Base-by-base conservation (phyloP, 2,113 vertebrate genomes). In the Steatornis caripensis region DNA sequence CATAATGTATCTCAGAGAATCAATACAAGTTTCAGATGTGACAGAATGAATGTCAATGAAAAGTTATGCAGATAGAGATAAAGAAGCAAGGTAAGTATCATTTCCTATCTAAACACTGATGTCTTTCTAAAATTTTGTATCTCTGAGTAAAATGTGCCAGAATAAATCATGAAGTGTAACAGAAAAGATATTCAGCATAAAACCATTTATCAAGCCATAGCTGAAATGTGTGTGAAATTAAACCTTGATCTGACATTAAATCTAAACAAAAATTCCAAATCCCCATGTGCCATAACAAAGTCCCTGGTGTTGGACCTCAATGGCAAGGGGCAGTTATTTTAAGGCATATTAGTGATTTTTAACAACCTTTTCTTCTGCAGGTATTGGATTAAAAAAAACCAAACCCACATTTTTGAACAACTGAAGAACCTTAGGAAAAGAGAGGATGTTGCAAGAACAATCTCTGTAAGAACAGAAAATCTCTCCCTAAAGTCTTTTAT, bases 401-500 rank as follows among this genome's bases (percentile, higher is more conserved):
- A n/a, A 54, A 29, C 1, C 9, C 45, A 69, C 41, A 57, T 9
- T 77, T 87, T n/a, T 72, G 23, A 87, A 45, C 37, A 84, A 78
- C 41, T 7, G 2, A 78, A 82, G 46, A 90, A 77, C 10, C 41
- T 69, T 34, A 79, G 22, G 39, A 87, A 92, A 87, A 89, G 51
- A 91, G 53, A 89, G 37, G 29, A 76, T 87, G 21, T 45, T 95
- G 75, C 57, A 96, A 76, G 65, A 96, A 68, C 45, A 87, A 76
- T 68, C n/a, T 82, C 26, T 79, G 43, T 49, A 89, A 87, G 77
- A 87, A 90, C 0, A 93, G 41, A 93, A 89, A 71, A 95, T 85
- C 46, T 87, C 60, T 95, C 61, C 77, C 68, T 70, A 6, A 86
- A 95, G 72, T 94, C 76, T 91, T 93, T 77, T 88, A 93, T 84